phyloP scores from a whole-genome alignment of 2,113 vertebrate species.

The Apistogramma diplotaenia region DNA sequence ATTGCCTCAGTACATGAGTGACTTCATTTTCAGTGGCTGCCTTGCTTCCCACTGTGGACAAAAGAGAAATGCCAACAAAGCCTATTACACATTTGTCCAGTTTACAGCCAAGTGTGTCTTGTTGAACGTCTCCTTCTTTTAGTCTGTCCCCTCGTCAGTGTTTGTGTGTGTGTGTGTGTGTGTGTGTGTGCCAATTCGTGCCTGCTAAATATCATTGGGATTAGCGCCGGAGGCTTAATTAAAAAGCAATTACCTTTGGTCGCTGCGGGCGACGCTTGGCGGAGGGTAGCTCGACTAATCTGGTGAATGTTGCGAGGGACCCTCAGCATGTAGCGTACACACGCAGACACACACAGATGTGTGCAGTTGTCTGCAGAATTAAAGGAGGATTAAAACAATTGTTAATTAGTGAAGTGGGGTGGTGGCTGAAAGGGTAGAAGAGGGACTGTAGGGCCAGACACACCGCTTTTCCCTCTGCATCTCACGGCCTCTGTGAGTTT shows the following conservation, averaged over 20 bases:
- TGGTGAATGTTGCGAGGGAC: slow-evolving; percentile 50
- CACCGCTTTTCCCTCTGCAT: background rate
- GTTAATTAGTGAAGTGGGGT: slow-evolving; percentile 54
- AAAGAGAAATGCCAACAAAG: slow-evolving; percentile 36
- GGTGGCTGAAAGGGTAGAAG: slow-evolving; percentile 4
- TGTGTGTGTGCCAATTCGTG: slow-evolving; percentile 16
- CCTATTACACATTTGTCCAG: slow-evolving; percentile 27
- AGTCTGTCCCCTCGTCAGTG: background rate
- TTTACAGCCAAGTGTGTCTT: slow-evolving; percentile 17
- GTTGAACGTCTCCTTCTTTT: slow-evolving; percentile 23
- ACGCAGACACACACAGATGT: slow-evolving; percentile 10
- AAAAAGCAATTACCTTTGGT: slow-evolving; percentile 79
- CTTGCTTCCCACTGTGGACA: slow-evolving; percentile 16
- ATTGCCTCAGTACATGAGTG: slow-evolving; percentile 27
- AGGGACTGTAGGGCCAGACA: background rate
- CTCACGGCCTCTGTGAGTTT: slow-evolving; percentile 21
- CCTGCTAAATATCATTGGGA: slow-evolving; percentile 74
- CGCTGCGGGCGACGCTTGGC: slow-evolving; percentile 50
- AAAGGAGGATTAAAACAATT: slow-evolving; percentile 57
- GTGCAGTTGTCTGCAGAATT: slow-evolving; percentile 52
- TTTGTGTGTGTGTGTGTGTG: background rate
- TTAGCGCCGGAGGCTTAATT: slow-evolving; percentile 75
- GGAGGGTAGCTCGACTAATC: slow-evolving; percentile 60
- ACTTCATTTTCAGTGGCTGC: slow-evolving; percentile 26
- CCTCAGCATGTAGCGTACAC: slow-evolving; percentile 28